Conservation (phyloP, 2,888 invertebrate genomes). For the Dolomedes plantarius region DNA sequence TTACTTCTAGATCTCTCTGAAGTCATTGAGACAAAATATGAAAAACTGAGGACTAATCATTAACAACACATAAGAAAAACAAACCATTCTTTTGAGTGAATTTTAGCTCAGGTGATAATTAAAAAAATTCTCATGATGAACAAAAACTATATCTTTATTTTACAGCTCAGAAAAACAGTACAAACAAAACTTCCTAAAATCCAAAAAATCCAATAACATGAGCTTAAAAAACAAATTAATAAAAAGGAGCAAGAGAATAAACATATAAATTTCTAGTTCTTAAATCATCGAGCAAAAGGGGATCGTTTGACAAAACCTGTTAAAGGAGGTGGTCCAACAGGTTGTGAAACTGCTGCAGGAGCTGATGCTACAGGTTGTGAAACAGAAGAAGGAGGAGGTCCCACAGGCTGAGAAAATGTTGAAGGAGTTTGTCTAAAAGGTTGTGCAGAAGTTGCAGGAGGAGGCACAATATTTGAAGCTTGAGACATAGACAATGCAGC, state of each 20-base stretch:
- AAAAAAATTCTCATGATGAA: no score
- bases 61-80: no score
- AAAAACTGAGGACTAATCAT: no score
- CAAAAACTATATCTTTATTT: no score
- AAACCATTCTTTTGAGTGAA: no score
- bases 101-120: no score
- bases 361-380: not conserved
- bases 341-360: not conserved
- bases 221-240: not conserved
- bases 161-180: no score
- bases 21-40: no score
- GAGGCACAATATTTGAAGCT: not conserved
- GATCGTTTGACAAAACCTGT: slow-evolving; percentile 67
- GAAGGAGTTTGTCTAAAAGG: no score
- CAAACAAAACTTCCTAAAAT: not conserved
- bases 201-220: not conserved
- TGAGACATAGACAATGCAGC: not conserved
- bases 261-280: not conserved
- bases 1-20: no score
- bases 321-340: slow-evolving; percentile 59
- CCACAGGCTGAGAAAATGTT: no score
- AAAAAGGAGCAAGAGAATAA: not conserved
- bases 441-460: no score
- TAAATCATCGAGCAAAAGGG: slow-evolving; percentile 27
- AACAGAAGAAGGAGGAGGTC: not conserved